Percentiles rank a stretch among this genome's conserved stretches.
Evolutionary conservation across 2,113 vertebrate species (phyloP).

Genomic region (Callospermophilus lateralis): DNA sequence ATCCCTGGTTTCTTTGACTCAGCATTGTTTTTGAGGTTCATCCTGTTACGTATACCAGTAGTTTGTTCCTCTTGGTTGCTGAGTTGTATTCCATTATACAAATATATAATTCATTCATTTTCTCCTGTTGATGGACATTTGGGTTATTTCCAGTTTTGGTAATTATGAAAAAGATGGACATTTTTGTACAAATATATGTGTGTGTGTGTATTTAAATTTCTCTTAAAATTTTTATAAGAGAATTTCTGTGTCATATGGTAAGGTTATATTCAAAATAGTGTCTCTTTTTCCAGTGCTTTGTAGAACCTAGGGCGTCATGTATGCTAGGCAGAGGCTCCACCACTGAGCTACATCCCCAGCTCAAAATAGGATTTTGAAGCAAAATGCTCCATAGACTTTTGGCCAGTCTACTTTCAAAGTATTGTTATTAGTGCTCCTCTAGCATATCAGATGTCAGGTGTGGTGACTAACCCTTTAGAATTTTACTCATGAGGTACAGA

Average conservation of each 20-base stretch:
- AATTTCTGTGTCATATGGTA: background rate
- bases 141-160: background rate
- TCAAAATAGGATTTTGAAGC: background rate
- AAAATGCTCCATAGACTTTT: background rate
- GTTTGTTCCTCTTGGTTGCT: too few species aligned
- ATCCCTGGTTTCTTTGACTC: too few species aligned
- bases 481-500: background rate
- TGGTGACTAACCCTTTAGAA: background rate
- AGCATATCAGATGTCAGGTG: background rate
- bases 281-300: background rate
- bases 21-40: too few species aligned
- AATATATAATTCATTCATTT: background rate
- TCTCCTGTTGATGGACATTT: background rate
- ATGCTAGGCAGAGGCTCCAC: background rate
- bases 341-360: too few species aligned
- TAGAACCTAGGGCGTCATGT: background rate
- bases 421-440: background rate
- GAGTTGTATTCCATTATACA: background rate
- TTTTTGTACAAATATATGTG: background rate
- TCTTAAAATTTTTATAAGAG: background rate
- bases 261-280: background rate
- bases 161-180: background rate
- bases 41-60: too few species aligned
- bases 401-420: background rate
- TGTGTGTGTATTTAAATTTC: background rate